Percentiles rank a stretch among this genome's conserved stretches.
Conservation (phyloP, 1,140 invertebrate genomes). For the Drosophila sucinea region DNA sequence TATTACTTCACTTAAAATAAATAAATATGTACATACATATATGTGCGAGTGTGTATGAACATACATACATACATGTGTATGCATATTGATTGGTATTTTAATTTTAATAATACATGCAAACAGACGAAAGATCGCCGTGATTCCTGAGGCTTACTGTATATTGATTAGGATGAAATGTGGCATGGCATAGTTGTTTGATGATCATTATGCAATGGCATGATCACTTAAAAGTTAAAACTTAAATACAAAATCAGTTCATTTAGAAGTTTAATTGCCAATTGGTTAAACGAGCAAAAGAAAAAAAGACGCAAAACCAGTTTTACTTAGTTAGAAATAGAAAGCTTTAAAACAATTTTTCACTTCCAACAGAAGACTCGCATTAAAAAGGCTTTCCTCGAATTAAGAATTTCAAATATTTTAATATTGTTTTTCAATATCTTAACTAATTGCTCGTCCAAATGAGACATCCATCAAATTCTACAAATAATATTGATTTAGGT, state of each 20-base stretch:
- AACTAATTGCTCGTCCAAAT: neutral
- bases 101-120: neutral
- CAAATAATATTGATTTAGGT: neutral
- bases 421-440: neutral
- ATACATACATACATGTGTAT: neutral
- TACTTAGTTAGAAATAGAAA: too few species aligned
- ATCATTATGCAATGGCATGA: slow-evolving; percentile 2
- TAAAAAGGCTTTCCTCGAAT: too few species aligned
- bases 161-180: neutral
- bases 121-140: neutral
- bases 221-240: neutral
- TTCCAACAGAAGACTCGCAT: too few species aligned
- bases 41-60: neutral
- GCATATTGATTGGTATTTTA: neutral
- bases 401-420: too few species aligned
- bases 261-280: too few species aligned
- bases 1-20: slow-evolving; percentile 5
- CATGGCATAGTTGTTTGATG: neutral
- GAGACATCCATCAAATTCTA: neutral
- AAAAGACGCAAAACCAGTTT: too few species aligned
- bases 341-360: too few species aligned
- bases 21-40: neutral
- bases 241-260: neutral
- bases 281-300: too few species aligned
- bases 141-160: neutral